Evolutionary conservation across 2,113 vertebrate species (phyloP), one percentile per base, ranked within the genome.

Genomic region (Tupaia tana): DNA sequence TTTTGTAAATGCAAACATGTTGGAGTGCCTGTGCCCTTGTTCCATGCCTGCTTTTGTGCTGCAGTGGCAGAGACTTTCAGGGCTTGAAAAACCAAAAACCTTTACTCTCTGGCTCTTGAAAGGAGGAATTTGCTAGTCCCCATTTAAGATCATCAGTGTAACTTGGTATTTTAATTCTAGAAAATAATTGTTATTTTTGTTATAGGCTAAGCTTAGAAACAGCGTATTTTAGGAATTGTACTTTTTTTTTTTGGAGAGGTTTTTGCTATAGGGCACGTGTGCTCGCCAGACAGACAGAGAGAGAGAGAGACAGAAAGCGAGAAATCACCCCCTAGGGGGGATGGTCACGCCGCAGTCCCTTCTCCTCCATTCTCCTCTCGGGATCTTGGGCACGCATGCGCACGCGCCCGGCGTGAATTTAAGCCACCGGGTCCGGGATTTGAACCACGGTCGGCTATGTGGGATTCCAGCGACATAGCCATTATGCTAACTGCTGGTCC

Each of bases 101-200:
- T 77, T 94, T 85, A 52, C n/a, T 56, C 0, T 43, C 29, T 25
- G 52, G 63, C 58, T 91, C 43, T 81, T 66, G 22, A 29, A 63
- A 10, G 64, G 75, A 71, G 58, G 67, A 34, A 14, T 67, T 66
- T 74, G 74, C 56, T 15, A 74, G 27, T 2, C 7, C 8, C 14
- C 16, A 8, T 91, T 15, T 34, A n/a, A 27, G 56, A 93, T 27
- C 0, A 31, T 80, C 27, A 73, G 7, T 79, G 11, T 94, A 83
- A 80, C 29, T 82, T 91, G 20, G 20, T 70, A n/a, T 89, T 91
- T 92, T 58, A 54, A 24, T 86, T 86, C 18, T 83, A 88, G 16
- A 95, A 80, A 73, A 75, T 84, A 66, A 73, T 82, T 86, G 86
- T 90, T 67, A 74, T 88, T 82, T 94, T 54, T 88, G 15, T 86